Evolutionary conservation across 1,140 invertebrate species (phyloP), one percentile per base, ranked within the genome.

Genomic region (Stegodyphus mimosarum): DNA sequence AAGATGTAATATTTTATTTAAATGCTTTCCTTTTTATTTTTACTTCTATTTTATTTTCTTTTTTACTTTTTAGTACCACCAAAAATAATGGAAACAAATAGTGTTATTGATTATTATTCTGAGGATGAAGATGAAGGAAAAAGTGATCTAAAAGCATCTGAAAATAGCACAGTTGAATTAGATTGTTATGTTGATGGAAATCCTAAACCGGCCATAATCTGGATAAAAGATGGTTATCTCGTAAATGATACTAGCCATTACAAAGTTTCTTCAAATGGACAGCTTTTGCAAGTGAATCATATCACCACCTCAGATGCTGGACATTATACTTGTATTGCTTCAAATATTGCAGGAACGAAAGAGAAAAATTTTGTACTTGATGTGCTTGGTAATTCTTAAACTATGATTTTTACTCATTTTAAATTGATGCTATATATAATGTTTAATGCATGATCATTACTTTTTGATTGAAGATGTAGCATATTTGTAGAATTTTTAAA

Each of bases 191-290:
- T 86, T 15, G 70, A 64, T 48, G 88, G 87, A n/a, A 90, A 91
- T 70, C 93, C 93, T 6, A 86, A 87, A 63, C 93, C 93, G 6
- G 66, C 86, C 7, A 89, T 92, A 18, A 79, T 87, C 6, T 92
- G 91, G 91, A 87, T 89, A 33, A 90, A 90, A 87, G 88, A 91
- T 84, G 87, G 89, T 50, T 52, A 84, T 69, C 18, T 87, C 6
- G 3, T 74, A 6, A 79, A 86, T 74, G 9, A 17, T 7, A 9
- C 49, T 55, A 50, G 18, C 50, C 76, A 75, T 52, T 86, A 80
- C 75, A 50, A 86, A 64, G 7, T 86, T 48, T 69, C 17, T 51
- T 18, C 67, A 48, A 85, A 87, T 7, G 83, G 87, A 33, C 88
- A 88, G 17, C 63, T 86, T 6, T 84, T 88, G 11, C 87, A 87